Base-by-base conservation (phyloP, 2,888 invertebrate genomes). In the Sarcophaga subvicina region DNA sequence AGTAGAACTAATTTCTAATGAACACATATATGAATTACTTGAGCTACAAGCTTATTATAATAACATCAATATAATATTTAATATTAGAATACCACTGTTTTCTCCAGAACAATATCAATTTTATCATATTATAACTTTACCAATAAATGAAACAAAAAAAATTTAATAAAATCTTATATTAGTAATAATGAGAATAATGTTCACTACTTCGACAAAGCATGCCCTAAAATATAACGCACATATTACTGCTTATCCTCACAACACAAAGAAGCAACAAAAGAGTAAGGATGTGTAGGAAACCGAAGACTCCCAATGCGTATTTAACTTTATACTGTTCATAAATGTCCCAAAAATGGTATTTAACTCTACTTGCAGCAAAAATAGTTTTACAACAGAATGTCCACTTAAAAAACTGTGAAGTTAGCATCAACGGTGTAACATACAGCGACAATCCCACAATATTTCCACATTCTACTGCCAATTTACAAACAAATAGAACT, bases 21-120 rank as follows among this genome's bases (percentile, higher is more conserved):
- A 88, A 82, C 59, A 49, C 20, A 47, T 69, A 12, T 69, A 69
- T 49, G 87, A 86, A 80, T n/a, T 88, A 27, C 49, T 87, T 14
- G 47, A 64, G 66, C 27, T 85, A 17, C 80, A 87, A 59, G 83
- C 87, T 22, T 80, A 85, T n/a, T 84, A 81, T 22, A 84, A 84
- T 49, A 22, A 84, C 20, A 25, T 71, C 17, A 86, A 88, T 22
- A 86, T 88, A 22, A 79, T 88, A 59, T 88, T 85, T 14, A 86
- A 88, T 62, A 59, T 84, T 11, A 37, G 81, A 54, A 83, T 88
- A 25, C 88, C 85, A 14, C 79, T 66, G 25, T 37, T 86, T 20
- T 72, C 77, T 17, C 12, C 54, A 64, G 70, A 79, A 70, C 72
- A 71, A 8, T 85, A 78, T 63, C 71, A 80, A 62, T 37, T 88